Evolutionary conservation across 2,888 invertebrate species (phyloP), one percentile per base, ranked within the genome.

Genomic region (Erebia epiphron): DNA sequence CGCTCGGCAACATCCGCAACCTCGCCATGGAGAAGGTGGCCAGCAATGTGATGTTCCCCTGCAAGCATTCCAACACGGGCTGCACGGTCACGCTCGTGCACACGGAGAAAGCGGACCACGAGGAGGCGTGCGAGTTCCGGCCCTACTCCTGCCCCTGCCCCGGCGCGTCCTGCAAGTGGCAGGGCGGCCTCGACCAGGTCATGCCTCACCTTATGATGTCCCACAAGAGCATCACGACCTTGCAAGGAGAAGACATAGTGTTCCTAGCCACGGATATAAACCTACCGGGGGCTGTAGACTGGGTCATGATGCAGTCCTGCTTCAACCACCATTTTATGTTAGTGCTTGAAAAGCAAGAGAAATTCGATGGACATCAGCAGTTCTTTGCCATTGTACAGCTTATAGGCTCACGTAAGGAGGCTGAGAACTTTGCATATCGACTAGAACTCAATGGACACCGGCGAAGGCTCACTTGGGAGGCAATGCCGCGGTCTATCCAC

Each of bases 291-390:
- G 99, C 99, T 49, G 99, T 99, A 11, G 99, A 99, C 89, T 99
- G 99, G 99, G 98, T 98, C 4, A 99, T 99, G 99, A 99, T 99
- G 99, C 99, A 99, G 92, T 98, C 98, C 43, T 99, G 99, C 90
- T 99, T 99, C 88, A 98, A 98, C 70, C 99, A 99, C 86, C 98
- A 99, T 90, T 99, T 99, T 85, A 99, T 99, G 99, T 95, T 99
- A 77, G 99, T 99, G 50, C 95, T 99, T 66, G 99, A 99, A 87
- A 99, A 99, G 87, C 98, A 99, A 91, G 99, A 99, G 83, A 99
- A 99, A 86, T 98, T 97, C 88, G 99, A 99, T 93, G 99, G 98
- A 1, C 98, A 98, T 84, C 98, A 98, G 82, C 98, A 98, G 86
- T 98, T 98, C 89, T 98, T 98, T 94, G 99, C 99, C 26, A 99